Evolutionary conservation across 2,797 vertebrate species (phyloP).

Genomic region (Geotrypetes seraphini): DNA sequence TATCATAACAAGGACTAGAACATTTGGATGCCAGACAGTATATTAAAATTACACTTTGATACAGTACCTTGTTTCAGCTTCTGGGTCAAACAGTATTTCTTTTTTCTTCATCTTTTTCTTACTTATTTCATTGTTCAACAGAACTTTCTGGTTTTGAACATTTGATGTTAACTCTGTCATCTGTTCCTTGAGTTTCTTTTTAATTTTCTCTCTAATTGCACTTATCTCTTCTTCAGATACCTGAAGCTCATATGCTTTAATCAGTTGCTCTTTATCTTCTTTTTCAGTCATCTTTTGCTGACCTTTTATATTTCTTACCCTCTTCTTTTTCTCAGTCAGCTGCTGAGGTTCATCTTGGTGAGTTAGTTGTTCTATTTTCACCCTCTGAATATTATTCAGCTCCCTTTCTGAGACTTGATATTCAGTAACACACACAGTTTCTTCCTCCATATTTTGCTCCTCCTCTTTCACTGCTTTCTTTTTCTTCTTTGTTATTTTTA

Average conservation of each 20-base stretch:
- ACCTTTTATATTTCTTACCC: slow-evolving; percentile 46
- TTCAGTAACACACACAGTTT: slow-evolving; percentile 22
- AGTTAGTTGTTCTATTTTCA: slow-evolving; percentile 42
- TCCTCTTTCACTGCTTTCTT: slow-evolving; percentile 45
- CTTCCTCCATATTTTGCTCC: slow-evolving; percentile 40
- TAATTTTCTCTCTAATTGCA: slow-evolving; percentile 56
- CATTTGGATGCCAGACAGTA: too few species aligned
- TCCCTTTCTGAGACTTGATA: slow-evolving; percentile 24
- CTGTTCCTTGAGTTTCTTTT: slow-evolving; percentile 56
- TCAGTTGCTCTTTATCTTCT: slow-evolving; percentile 62
- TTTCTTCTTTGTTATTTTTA: slow-evolving; percentile 53
- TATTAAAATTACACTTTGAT: too few species aligned
- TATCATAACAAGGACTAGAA: too few species aligned
- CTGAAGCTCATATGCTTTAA: slow-evolving; percentile 70
- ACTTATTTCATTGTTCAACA: slow-evolving; percentile 57
- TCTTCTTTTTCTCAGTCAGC: slow-evolving; percentile 30
- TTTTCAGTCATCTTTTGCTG: slow-evolving; percentile 27
- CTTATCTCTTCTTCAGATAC: slow-evolving; percentile 67
- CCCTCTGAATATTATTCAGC: slow-evolving; percentile 18
- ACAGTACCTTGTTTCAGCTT: slow-evolving; percentile 59
- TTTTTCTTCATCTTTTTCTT: slow-evolving; percentile 86
- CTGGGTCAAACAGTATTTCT: slow-evolving; percentile 37
- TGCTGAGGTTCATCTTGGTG: slow-evolving; percentile 21
- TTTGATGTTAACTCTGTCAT: slow-evolving; percentile 34
- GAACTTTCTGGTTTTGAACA: slow-evolving; percentile 35